Percentiles rank a stretch among this genome's conserved stretches.
These are phyloP conservation scores for Stenurella melanura DNA, from an alignment of 2,888 invertebrate species.

Conservation along the genomic window DNA sequence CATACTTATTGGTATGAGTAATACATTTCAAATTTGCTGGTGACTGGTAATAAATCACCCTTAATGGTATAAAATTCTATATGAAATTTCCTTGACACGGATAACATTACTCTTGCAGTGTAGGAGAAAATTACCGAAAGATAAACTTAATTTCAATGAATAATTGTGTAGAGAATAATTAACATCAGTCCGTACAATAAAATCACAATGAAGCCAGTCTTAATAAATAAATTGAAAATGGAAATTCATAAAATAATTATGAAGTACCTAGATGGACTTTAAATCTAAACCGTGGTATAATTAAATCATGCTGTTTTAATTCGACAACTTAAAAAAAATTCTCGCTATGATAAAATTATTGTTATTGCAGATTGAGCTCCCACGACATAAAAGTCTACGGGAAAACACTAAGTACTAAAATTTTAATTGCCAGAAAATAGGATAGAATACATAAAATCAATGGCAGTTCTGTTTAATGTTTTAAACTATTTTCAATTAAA, in stretches of 20 bases:
- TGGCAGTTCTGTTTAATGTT: too few species aligned
- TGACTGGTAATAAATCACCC: slow-evolving; percentile 8
- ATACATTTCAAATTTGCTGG: slow-evolving; percentile 1
- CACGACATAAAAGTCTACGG: too few species aligned
- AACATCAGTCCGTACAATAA: background rate
- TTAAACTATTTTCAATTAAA: too few species aligned
- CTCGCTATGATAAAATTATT: too few species aligned
- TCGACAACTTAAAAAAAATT: too few species aligned
- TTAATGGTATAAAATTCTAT: slow-evolving; percentile 2
- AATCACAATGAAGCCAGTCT: background rate
- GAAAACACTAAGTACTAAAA: too few species aligned
- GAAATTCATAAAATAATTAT: background rate
- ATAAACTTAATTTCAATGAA: slow-evolving; percentile 7
- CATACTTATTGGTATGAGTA: background rate
- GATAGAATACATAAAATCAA: too few species aligned
- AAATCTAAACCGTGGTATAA: background rate
- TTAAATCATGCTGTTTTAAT: background rate
- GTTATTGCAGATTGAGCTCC: too few species aligned
- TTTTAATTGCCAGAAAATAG: too few species aligned
- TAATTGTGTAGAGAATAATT: background rate
- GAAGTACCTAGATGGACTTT: background rate
- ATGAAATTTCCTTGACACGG: slow-evolving; percentile 4
- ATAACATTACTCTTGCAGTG: background rate
- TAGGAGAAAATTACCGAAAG: background rate
- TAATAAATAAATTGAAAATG: background rate